phyloP scores from a whole-genome alignment of 2,113 vertebrate genomes.

The Tricholaema leucomelas region DNA sequence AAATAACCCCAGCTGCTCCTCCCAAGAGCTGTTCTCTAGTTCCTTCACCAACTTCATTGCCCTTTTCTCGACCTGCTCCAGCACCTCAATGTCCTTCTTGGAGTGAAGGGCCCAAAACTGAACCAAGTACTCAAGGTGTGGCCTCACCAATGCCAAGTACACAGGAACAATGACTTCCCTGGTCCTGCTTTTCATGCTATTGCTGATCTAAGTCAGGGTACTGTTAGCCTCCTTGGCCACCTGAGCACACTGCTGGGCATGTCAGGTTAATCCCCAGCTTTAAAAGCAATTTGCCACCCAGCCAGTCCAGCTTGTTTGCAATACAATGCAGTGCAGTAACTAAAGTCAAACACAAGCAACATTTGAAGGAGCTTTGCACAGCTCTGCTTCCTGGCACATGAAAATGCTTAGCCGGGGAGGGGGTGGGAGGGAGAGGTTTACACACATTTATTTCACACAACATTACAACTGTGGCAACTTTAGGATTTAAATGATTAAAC shows the following conservation, averaged over 20 bases:
- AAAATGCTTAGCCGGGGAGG: not conserved
- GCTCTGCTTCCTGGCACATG: not conserved
- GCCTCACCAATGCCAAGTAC: too few species aligned
- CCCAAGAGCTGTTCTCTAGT: too few species aligned
- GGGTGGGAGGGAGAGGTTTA: not conserved
- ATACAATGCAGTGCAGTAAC: not conserved
- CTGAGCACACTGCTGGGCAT: not conserved
- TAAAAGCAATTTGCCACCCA: not conserved
- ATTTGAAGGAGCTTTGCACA: not conserved
- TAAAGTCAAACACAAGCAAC: not conserved
- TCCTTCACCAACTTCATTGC: too few species aligned
- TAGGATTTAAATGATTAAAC: not conserved
- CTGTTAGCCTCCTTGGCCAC: too few species aligned
- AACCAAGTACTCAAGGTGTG: too few species aligned
- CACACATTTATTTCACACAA: not conserved
- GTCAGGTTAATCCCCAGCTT: not conserved
- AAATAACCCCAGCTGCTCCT: too few species aligned
- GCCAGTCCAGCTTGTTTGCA: not conserved
- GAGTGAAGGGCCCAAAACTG: too few species aligned
- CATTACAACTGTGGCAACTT: not conserved
- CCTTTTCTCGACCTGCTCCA: too few species aligned
- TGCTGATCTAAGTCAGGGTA: too few species aligned
- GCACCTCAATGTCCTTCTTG: too few species aligned
- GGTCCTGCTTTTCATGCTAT: too few species aligned
- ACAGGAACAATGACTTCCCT: too few species aligned